Evolutionary conservation across 2,888 invertebrate species (phyloP).

Genomic region (Cactoblastis cactorum): DNA sequence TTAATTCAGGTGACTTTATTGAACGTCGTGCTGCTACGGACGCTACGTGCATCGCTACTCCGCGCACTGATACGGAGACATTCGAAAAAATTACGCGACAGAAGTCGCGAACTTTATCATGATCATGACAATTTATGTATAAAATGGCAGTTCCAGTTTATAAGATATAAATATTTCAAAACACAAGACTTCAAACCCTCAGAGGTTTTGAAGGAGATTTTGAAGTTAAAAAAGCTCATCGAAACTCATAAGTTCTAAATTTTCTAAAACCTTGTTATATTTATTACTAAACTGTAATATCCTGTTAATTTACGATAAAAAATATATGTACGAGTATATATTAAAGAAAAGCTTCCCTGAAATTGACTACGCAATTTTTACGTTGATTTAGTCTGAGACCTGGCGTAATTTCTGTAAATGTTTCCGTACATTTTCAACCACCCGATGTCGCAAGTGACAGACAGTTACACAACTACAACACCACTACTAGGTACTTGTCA

Average conservation of each 20-base stretch:
- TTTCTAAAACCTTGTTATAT: no score
- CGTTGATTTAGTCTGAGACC: no score
- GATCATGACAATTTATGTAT: neutral
- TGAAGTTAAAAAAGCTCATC: no score
- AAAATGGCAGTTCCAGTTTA: neutral
- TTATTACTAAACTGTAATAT: no score
- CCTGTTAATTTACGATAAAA: no score
- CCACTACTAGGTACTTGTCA: neutral
- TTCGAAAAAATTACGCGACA: neutral
- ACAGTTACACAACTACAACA: neutral
- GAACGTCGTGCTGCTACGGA: constrained; percentile 9
- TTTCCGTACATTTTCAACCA: neutral
- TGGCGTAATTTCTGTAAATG: neutral
- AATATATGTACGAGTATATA: no score
- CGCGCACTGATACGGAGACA: neutral
- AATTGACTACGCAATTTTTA: no score
- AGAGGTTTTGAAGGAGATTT: no score
- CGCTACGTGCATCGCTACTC: constrained; percentile 6
- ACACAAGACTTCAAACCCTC: no score
- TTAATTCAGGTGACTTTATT: constrained; percentile 9
- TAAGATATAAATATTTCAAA: no score
- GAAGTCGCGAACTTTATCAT: neutral
- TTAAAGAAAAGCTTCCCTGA: no score
- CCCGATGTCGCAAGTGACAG: neutral
- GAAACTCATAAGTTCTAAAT: no score